Percentiles rank a stretch among this genome's conserved stretches.
phyloP scores from a whole-genome alignment of 1,140 invertebrate genomes.

The Druon quercuslanigerum region DNA sequence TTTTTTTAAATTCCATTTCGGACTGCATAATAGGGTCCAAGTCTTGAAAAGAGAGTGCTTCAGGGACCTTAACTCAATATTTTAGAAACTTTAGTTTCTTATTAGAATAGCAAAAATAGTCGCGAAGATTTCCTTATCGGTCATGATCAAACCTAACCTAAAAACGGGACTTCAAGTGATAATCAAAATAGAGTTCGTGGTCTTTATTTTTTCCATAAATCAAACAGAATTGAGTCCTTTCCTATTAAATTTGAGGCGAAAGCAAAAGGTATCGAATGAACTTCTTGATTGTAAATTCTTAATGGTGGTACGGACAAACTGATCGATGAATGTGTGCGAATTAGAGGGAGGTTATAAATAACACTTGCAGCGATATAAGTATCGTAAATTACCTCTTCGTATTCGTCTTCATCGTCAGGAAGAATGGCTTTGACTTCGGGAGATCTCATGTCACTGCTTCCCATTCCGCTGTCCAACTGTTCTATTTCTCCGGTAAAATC shows the following conservation, averaged over 20 bases:
- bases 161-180: too few relatives aligned
- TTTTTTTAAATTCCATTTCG: too few relatives aligned
- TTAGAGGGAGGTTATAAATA: constrained; percentile 5
- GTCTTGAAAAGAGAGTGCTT: too few relatives aligned
- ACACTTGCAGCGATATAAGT: constrained; percentile 27
- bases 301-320: not conserved
- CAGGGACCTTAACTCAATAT: too few relatives aligned
- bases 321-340: not conserved
- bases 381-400: constrained; percentile 58
- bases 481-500: constrained; percentile 65
- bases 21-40: too few relatives aligned
- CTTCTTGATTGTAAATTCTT: not conserved
- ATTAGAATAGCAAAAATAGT: too few relatives aligned
- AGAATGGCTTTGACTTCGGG: constrained; percentile 66
- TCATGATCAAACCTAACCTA: too few relatives aligned
- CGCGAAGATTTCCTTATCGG: too few relatives aligned
- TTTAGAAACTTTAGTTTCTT: too few relatives aligned
- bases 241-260: not conserved
- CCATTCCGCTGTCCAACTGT: constrained; percentile 68
- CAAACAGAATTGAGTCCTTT: too few relatives aligned
- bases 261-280: not conserved
- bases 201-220: too few relatives aligned
- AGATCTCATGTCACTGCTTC: constrained; percentile 66
- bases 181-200: too few relatives aligned
- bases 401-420: constrained; percentile 62